Percentiles rank a stretch among this genome's conserved stretches.
These are phyloP conservation scores for Salvelinus alpinus DNA, from an alignment of 2,113 vertebrate species.

Conservation along the genomic window DNA sequence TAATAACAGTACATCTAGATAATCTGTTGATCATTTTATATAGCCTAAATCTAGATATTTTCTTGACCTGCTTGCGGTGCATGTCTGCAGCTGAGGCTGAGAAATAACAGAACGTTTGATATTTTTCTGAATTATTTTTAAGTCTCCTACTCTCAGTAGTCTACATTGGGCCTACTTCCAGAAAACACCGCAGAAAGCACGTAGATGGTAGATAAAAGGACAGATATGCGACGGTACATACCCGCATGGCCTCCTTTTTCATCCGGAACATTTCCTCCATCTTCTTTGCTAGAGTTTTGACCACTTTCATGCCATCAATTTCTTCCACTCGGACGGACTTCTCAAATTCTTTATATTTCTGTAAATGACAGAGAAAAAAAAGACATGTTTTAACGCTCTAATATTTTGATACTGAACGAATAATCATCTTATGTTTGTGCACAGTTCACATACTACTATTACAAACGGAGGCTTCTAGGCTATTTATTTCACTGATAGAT, in stretches of 20 bases:
- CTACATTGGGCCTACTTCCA: too few species aligned
- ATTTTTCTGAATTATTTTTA: too few species aligned
- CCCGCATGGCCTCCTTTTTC: constrained; percentile 91
- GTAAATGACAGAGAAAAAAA: constrained; percentile 36
- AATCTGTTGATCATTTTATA: background rate
- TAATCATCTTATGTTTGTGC: background rate
- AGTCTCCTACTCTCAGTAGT: too few species aligned
- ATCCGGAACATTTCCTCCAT: constrained; percentile 98
- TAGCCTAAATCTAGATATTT: background rate
- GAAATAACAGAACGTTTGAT: too few species aligned
- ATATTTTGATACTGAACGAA: background rate
- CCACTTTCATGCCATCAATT: constrained; percentile 93
- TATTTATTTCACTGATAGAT: too few species aligned
- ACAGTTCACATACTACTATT: too few species aligned
- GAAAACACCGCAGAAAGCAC: too few species aligned
- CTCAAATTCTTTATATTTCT: constrained; percentile 98
- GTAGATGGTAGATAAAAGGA: too few species aligned
- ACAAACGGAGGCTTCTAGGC: too few species aligned
- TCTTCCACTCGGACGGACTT: constrained; percentile 92
- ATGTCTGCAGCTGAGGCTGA: too few species aligned
- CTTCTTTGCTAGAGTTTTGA: constrained; percentile 91
- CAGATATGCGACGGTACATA: constrained; percentile 60
- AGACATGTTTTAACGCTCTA: background rate
- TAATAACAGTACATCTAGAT: constrained; percentile 7
- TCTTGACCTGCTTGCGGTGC: too few species aligned